Evolutionary conservation across 2,113 vertebrate species (phyloP).

Genomic region (Aptenodytes forsteri): DNA sequence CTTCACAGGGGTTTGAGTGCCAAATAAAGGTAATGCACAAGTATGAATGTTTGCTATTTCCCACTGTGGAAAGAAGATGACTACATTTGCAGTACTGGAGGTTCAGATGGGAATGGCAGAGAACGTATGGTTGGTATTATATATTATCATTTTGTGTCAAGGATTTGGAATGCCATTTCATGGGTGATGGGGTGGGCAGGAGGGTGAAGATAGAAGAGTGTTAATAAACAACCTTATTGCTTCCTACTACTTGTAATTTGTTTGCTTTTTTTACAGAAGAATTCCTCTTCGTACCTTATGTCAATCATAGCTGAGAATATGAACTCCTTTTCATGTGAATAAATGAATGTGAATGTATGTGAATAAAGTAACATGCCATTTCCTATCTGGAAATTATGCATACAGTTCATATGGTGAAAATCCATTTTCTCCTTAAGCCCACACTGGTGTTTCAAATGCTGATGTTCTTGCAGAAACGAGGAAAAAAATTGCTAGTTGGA

Average conservation of each 20-base stretch:
- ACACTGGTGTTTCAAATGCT: slow-evolving; percentile 56
- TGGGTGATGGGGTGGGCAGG: slow-evolving; percentile 61
- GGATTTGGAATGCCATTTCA: slow-evolving; percentile 53
- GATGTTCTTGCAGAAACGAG: slow-evolving; percentile 17
- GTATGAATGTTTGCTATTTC: slow-evolving; percentile 54
- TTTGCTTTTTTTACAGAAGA: slow-evolving; percentile 63
- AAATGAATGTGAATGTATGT: slow-evolving; percentile 71
- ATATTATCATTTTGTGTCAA: slow-evolving; percentile 59
- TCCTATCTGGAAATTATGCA: slow-evolving; percentile 70
- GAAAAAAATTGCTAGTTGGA: background rate
- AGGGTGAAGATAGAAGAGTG: slow-evolving; percentile 64
- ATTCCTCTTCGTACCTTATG: slow-evolving; percentile 68
- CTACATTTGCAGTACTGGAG: slow-evolving; percentile 57
- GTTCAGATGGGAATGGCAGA: slow-evolving; percentile 66
- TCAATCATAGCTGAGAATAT: slow-evolving; percentile 69
- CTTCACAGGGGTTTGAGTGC: slow-evolving; percentile 25
- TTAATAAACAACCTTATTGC: slow-evolving; percentile 72
- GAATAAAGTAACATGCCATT: slow-evolving; percentile 72
- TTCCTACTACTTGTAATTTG: slow-evolving; percentile 60
- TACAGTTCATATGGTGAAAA: slow-evolving; percentile 69
- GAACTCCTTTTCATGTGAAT: slow-evolving; percentile 67
- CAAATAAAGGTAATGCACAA: slow-evolving; percentile 65
- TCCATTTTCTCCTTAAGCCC: slow-evolving; percentile 55
- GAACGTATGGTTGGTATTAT: slow-evolving; percentile 65
- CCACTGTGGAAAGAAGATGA: slow-evolving; percentile 15